Conservation (phyloP, 2,888 invertebrate species). For the Taphrorychus bicolor region DNA sequence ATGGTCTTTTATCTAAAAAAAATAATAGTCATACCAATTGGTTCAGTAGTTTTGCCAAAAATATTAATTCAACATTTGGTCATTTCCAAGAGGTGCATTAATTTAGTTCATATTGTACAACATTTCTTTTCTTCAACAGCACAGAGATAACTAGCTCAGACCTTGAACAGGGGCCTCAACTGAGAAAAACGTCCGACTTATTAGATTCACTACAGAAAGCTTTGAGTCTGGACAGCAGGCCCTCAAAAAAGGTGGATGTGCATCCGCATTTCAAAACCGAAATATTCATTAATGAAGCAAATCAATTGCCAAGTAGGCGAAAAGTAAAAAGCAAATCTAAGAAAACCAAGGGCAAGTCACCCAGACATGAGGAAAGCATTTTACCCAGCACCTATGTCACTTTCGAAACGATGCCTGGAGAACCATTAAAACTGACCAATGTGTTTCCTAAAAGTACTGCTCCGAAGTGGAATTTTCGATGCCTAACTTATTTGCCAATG, state of each 20-base stretch:
- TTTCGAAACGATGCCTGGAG: slow-evolving; percentile 61
- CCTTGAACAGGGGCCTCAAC: slow-evolving; percentile 14
- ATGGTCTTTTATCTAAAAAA: too few relatives aligned
- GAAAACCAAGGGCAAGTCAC: slow-evolving; percentile 48
- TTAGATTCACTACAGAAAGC: slow-evolving; percentile 57
- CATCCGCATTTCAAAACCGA: slow-evolving; percentile 59
- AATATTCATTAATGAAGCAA: slow-evolving; percentile 65
- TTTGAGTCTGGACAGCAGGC: slow-evolving; percentile 40
- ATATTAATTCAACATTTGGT: too few relatives aligned
- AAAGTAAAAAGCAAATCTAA: slow-evolving; percentile 54
- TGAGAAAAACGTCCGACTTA: slow-evolving; percentile 53
- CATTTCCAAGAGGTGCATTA: too few relatives aligned
- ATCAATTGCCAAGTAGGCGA: slow-evolving; percentile 62
- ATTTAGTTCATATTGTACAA: too few relatives aligned
- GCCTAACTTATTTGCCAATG: slow-evolving; percentile 60
- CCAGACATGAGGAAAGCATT: slow-evolving; percentile 55
- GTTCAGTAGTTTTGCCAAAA: too few relatives aligned
- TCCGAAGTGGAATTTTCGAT: slow-evolving; percentile 66
- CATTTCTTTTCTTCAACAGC: too few relatives aligned
- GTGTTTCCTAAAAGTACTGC: slow-evolving; percentile 62
- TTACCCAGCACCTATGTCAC: slow-evolving; percentile 69
- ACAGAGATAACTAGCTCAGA: too few relatives aligned
- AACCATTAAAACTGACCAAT: slow-evolving; percentile 59
- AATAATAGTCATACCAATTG: too few relatives aligned
- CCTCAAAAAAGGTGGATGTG: background rate